Evolutionary conservation across 2,113 vertebrate genomes (phyloP).

Genomic region (Tragelaphus buxtoni): DNA sequence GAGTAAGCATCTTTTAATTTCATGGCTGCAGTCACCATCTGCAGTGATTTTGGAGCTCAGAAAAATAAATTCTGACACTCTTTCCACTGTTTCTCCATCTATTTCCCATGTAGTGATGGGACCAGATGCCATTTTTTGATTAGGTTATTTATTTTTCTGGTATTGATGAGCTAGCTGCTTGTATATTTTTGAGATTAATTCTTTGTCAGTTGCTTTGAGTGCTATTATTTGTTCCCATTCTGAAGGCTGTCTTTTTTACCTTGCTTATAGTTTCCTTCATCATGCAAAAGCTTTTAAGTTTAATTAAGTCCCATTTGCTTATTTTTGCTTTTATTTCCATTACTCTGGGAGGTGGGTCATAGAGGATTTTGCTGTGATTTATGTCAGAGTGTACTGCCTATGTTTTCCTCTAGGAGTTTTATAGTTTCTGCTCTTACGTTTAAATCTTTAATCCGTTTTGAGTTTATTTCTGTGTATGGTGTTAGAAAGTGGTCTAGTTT

Average conservation of each 20-base stretch:
- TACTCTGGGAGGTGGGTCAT: not conserved
- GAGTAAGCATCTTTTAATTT: too few species aligned
- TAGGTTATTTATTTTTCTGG: not conserved
- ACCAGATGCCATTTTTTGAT: not conserved
- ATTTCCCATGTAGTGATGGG: too few species aligned
- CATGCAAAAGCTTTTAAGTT: not conserved
- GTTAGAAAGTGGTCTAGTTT: not conserved
- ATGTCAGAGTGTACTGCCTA: not conserved
- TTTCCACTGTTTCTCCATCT: too few species aligned
- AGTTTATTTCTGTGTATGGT: not conserved
- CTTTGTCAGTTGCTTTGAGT: not conserved
- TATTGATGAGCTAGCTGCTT: not conserved
- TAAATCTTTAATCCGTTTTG: not conserved
- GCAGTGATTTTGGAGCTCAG: too few species aligned
- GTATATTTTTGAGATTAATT: not conserved
- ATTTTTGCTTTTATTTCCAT: not conserved
- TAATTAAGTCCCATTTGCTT: not conserved
- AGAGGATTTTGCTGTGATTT: not conserved
- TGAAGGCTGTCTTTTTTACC: not conserved
- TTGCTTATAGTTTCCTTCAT: not conserved
- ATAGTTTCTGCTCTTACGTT: not conserved
- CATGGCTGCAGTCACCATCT: too few species aligned
- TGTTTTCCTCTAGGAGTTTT: not conserved
- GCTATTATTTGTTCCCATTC: not conserved
- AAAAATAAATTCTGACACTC: too few species aligned